phyloP scores from a whole-genome alignment of 2,797 vertebrate genomes.

The Vireo griseus region DNA sequence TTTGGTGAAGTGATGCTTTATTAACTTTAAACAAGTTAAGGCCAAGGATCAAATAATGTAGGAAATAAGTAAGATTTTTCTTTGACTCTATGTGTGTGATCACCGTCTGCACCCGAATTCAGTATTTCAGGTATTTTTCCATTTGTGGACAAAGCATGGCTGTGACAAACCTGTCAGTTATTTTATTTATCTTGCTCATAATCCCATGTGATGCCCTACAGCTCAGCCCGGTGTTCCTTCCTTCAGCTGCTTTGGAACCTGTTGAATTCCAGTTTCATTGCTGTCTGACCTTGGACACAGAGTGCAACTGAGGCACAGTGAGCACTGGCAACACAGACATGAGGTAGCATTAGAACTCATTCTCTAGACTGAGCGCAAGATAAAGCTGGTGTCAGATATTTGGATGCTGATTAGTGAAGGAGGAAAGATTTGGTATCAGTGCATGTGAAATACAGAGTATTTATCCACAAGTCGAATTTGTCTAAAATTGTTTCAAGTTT shows the following conservation, averaged over 20 bases:
- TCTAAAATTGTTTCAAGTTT: background rate
- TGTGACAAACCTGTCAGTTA: background rate
- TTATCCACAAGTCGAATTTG: background rate
- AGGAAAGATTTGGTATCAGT: background rate
- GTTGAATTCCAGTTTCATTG: background rate
- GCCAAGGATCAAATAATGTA: background rate
- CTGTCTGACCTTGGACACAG: background rate
- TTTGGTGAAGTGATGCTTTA: background rate
- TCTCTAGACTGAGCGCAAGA: background rate
- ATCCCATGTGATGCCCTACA: accelerated
- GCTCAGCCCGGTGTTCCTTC: accelerated
- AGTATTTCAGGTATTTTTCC: background rate
- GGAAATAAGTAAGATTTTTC: background rate
- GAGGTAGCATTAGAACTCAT: background rate
- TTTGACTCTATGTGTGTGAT: background rate
- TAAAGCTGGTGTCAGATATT: background rate
- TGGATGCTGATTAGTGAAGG: background rate
- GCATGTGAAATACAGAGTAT: background rate
- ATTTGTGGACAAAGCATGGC: background rate
- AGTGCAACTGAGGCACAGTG: background rate
- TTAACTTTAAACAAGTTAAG: background rate
- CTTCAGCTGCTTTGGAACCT: background rate
- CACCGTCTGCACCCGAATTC: background rate
- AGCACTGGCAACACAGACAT: background rate
- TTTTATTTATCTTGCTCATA: background rate